These are phyloP conservation scores for Drosophila arawakana DNA, from an alignment of 1,140 invertebrate genomes.

Conservation along the genomic window DNA sequence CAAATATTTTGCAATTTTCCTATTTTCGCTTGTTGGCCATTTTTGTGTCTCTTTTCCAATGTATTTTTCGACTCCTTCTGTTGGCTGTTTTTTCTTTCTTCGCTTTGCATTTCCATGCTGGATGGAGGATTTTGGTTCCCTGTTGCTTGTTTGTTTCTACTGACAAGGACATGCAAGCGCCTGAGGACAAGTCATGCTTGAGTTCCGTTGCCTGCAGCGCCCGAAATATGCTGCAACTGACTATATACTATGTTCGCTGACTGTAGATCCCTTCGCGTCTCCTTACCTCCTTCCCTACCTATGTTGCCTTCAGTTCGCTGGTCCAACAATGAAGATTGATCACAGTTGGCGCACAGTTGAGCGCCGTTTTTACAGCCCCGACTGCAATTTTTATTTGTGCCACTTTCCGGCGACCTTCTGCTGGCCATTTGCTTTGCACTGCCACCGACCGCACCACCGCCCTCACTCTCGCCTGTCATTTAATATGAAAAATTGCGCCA, in stretches of 20 bases:
- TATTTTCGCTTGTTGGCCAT: conserved; percentile 45
- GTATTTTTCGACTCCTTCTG: conserved; percentile 24
- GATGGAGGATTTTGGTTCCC: conserved; percentile 18
- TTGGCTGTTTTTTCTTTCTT: conserved; percentile 23
- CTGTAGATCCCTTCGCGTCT: not conserved
- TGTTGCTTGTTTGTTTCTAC: conserved; percentile 41
- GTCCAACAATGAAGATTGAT: conserved; percentile 71
- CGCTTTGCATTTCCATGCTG: conserved; percentile 24
- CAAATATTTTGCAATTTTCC: conserved; percentile 79
- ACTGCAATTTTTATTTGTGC: conserved; percentile 74
- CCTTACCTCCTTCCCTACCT: not conserved
- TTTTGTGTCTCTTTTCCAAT: conserved; percentile 27
- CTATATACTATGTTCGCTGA: conserved; percentile 18
- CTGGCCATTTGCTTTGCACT: not conserved
- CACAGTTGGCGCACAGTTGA: conserved; percentile 67
- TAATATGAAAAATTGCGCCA: conserved; percentile 79
- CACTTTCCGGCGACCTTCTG: conserved; percentile 53
- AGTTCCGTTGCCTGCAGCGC: conserved; percentile 49
- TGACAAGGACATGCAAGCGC: conserved; percentile 44
- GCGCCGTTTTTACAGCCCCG: conserved; percentile 60
- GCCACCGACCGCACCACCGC: not conserved
- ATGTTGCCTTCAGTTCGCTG: not conserved
- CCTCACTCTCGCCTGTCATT: conserved; percentile 54
- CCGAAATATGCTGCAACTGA: conserved; percentile 68
- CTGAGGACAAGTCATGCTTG: conserved; percentile 53